phyloP scores from a whole-genome alignment of 2,113 vertebrate genomes.

The Jaculus jaculus region DNA sequence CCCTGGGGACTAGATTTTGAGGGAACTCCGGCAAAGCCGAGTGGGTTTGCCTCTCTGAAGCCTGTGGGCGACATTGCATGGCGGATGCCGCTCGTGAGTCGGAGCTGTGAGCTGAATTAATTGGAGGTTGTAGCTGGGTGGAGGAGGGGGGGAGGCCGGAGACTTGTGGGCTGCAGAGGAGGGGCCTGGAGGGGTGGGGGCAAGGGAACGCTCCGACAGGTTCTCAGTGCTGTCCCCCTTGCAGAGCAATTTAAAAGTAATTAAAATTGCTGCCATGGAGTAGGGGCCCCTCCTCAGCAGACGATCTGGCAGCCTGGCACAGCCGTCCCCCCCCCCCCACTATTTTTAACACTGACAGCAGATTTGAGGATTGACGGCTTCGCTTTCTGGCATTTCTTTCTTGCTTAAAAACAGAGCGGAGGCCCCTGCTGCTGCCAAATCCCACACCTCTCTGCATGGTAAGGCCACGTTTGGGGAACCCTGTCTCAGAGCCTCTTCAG shows the following conservation, averaged over 20 bases:
- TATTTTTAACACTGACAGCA: background rate
- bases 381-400: background rate
- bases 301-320: background rate
- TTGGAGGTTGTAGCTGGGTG: background rate
- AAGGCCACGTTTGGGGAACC: background rate
- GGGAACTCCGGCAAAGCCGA: background rate
- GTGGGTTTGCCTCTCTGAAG: background rate
- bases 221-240: background rate
- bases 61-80: fast-evolving
- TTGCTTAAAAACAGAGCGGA: background rate
- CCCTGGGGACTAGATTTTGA: background rate
- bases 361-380: background rate
- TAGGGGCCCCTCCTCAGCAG: background rate
- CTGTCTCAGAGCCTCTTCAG: background rate
- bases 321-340: background rate
- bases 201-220: fast-evolving
- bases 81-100: fast-evolving
- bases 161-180: no score
- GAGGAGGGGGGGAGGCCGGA: no score
- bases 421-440: background rate
- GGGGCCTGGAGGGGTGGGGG: fast-evolving
- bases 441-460: background rate
- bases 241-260: background rate
- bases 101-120: background rate
- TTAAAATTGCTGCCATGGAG: background rate